Evolutionary conservation across 2,113 vertebrate species (phyloP).

Genomic region (Channa maculata): DNA sequence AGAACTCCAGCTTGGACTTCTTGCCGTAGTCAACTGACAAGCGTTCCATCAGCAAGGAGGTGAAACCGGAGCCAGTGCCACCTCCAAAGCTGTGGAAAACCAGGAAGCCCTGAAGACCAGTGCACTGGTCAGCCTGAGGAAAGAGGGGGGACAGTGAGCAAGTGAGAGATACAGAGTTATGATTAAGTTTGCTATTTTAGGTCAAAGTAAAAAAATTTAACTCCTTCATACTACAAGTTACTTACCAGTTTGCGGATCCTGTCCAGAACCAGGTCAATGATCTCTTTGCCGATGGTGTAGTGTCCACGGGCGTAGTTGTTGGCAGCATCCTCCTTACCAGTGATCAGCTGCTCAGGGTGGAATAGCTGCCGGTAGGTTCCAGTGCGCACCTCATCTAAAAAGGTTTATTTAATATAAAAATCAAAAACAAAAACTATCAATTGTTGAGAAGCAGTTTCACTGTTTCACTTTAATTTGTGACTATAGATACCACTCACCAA

Average conservation of each 20-base stretch:
- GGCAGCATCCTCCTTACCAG: constrained; percentile 77
- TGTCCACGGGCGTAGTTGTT: constrained; percentile 76
- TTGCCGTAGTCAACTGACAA: constrained; percentile 93
- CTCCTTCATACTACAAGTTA: no score
- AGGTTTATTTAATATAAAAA: constrained; percentile 10
- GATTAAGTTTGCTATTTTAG: not conserved
- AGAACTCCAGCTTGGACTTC: constrained; percentile 91
- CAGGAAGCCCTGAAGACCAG: constrained; percentile 77
- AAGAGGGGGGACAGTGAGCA: not conserved
- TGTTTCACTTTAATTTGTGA: no score
- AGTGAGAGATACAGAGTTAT: not conserved
- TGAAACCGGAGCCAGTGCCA: constrained; percentile 76
- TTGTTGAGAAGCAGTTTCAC: fast-evolving
- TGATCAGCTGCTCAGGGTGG: constrained; percentile 78
- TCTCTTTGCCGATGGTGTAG: no score
- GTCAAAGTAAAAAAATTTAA: no score
- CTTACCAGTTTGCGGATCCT: no score
- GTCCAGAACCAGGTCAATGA: no score
- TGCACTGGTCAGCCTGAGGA: constrained; percentile 76
- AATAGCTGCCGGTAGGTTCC: constrained; percentile 76
- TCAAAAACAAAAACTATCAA: not conserved
- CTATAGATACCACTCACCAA: constrained; percentile 38
- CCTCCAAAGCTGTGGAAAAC: constrained; percentile 45
- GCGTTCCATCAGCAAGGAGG: constrained; percentile 91
- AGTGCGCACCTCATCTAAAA: constrained; percentile 67